Base-by-base conservation (phyloP, 2,797 vertebrate genomes). In the Etheostoma perlongum region DNA sequence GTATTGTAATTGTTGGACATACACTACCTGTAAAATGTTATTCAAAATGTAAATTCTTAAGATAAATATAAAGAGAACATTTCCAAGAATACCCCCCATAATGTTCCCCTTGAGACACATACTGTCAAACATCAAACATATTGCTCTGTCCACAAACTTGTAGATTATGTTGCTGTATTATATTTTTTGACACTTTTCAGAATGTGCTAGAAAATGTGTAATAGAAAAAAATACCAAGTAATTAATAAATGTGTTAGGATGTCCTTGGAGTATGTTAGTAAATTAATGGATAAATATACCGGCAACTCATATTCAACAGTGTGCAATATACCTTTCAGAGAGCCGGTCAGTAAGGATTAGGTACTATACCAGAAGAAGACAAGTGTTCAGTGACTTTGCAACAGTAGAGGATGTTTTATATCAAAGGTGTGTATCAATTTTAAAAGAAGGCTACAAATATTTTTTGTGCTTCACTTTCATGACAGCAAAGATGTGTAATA, bases 21-120 rank as follows among this genome's bases (percentile, higher is more conserved):
- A n/a, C 1, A 25, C 42, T 16, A 59, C 12, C 3, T 15, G 14
- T 12, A 64, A 33, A 54, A 58, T 72, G 18, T 53, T 68, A 44
- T 76, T 67, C 52, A 64, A 76, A 83, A 79, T 74, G 23, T 65
- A 16, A 3, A 58, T 58, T 30, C 27, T 44, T 18, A 23, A 18
- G 4, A n/a, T 49, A 53, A 78, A 68, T 59, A 36, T 25, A 25
- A 55, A 78, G 15, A 66, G 4, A 49, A 30, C 49, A 63, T 60
- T 47, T 2, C 16, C 8, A n/a, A 61, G 49, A 74, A 46, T 33
- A 40, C 16, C 3, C 6, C 3, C 8, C 6, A 36, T 57, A 12
- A 58, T 61, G 27, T 71, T 73, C 8, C 25, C 25, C 62, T 15
- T 7, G n/a, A 70, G 70, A 70, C 27, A 42, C 25, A 40, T 53